These are phyloP conservation scores for Muschampia plurimacula DNA, from an alignment of 2,888 invertebrate genomes.

Conservation along the genomic window DNA sequence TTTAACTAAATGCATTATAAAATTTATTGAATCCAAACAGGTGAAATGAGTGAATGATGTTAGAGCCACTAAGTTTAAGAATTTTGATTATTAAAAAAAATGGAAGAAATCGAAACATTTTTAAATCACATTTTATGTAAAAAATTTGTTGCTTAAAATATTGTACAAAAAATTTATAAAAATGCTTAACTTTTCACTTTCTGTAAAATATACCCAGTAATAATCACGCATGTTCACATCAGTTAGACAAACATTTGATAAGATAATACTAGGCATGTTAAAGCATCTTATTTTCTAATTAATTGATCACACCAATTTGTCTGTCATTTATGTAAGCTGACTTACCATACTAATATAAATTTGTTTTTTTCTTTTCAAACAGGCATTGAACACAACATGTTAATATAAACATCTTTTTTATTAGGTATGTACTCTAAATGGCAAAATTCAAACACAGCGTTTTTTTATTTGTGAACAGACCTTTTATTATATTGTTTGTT, in stretches of 20 bases:
- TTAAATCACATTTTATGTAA: constrained; percentile 26
- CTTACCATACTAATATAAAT: constrained; percentile 18
- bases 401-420: not conserved
- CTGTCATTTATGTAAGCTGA: constrained; percentile 17
- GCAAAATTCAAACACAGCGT: no score
- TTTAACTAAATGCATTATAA: constrained; percentile 74
- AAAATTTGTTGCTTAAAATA: constrained; percentile 19
- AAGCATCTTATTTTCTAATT: constrained; percentile 23
- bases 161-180: constrained; percentile 16
- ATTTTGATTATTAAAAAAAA: constrained; percentile 5
- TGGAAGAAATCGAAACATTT: not conserved
- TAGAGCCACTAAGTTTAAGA: not conserved
- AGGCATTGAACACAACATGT: constrained; percentile 27
- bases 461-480: no score
- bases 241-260: not conserved
- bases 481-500: not conserved
- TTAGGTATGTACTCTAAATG: constrained; percentile 5
- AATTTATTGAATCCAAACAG: constrained; percentile 52
- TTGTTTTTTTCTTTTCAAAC: constrained; percentile 2
- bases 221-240: not conserved
- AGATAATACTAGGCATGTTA: constrained; percentile 9
- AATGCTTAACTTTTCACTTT: not conserved
- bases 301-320: constrained; percentile 20
- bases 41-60: constrained; percentile 16
- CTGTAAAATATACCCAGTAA: not conserved